phyloP scores from a whole-genome alignment of 2,797 vertebrate species.

The Sebastes dallii region DNA sequence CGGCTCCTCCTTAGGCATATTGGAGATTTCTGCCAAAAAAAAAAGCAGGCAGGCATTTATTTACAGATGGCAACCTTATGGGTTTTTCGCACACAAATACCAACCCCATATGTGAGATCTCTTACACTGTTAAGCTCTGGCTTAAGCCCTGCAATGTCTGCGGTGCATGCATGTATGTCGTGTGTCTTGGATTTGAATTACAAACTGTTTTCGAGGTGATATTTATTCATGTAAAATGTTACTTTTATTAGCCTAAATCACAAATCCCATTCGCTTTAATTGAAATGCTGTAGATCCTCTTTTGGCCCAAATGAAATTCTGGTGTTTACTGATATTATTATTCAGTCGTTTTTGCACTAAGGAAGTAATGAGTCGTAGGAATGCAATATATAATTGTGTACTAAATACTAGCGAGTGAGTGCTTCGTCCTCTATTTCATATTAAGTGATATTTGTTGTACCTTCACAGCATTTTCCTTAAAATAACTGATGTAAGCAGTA shows the following conservation, averaged over 20 bases:
- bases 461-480: background rate
- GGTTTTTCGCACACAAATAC: constrained; percentile 36
- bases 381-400: background rate
- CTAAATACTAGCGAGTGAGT: background rate
- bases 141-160: constrained; percentile 5
- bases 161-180: background rate
- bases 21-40: constrained; percentile 74
- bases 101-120: constrained; percentile 34
- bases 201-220: constrained; percentile 10
- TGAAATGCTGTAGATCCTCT: background rate
- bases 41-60: constrained; percentile 34
- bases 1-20: constrained; percentile 66
- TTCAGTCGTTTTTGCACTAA: background rate
- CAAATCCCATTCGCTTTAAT: background rate
- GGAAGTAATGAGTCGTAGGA: background rate
- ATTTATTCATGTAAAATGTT: background rate
- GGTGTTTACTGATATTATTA: background rate
- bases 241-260: background rate
- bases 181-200: constrained; percentile 17
- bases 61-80: constrained; percentile 42
- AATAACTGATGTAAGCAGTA: background rate
- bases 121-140: constrained; percentile 18
- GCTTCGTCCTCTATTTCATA: background rate
- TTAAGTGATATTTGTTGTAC: background rate
- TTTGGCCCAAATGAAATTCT: background rate